Conservation (phyloP, 2,888 invertebrate species). For the Caenorhabditis sulstoni region DNA sequence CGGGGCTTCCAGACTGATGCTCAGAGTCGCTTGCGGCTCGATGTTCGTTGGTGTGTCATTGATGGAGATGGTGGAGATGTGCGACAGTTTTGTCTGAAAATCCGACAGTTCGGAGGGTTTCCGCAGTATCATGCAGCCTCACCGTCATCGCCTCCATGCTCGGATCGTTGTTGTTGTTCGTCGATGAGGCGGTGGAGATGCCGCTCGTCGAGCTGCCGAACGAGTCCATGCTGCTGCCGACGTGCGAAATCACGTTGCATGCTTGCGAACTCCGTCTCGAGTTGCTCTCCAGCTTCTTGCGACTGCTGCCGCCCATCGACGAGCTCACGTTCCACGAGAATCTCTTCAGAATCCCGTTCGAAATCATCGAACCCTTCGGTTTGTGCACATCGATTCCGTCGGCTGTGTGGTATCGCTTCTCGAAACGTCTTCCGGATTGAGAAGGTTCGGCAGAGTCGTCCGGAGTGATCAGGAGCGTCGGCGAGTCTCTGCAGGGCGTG, state of each 20-base stretch:
- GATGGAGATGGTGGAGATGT: conserved; percentile 62
- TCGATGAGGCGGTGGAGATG: conserved; percentile 72
- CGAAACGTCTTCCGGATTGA: conserved; percentile 65
- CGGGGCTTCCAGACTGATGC: conserved; percentile 41
- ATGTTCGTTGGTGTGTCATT: conserved; percentile 38
- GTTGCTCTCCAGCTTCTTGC: conserved; percentile 65
- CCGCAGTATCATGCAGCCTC: no score
- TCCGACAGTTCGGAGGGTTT: no score
- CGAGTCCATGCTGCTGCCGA: conserved; percentile 75
- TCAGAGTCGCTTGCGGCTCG: conserved; percentile 43
- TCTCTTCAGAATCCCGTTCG: conserved; percentile 66
- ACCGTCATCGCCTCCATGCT: conserved; percentile 46
- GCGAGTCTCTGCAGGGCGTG: conserved; percentile 55
- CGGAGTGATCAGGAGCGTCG: conserved; percentile 59
- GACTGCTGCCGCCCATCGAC: conserved; percentile 61
- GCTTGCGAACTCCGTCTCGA: conserved; percentile 74
- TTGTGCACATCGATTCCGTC: conserved; percentile 84
- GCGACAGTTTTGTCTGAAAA: conserved; percentile 45
- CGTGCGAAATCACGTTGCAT: conserved; percentile 62
- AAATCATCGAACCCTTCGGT: conserved; percentile 63
- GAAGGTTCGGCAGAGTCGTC: conserved; percentile 58
- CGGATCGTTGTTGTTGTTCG: conserved; percentile 56
- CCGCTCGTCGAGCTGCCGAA: conserved; percentile 80
- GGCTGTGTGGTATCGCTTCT: conserved; percentile 80
- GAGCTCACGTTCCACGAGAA: conserved; percentile 71